phyloP scores from a whole-genome alignment of 1,140 invertebrate species.

The Chironomus striatipennis region DNA sequence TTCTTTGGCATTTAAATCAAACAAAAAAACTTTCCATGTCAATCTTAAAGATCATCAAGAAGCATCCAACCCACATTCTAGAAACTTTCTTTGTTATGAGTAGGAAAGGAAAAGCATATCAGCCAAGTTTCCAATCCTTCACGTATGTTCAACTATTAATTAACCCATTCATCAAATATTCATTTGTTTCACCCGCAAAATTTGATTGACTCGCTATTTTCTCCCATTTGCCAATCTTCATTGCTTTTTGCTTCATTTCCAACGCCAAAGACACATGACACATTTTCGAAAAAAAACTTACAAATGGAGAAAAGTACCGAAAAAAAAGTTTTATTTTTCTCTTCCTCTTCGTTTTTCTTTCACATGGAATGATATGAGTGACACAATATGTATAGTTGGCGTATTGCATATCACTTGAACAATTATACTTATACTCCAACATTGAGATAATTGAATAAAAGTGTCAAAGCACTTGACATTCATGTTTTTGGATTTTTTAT shows the following conservation, averaged over 20 bases:
- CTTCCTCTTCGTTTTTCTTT: background rate
- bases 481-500: slow-evolving; percentile 2
- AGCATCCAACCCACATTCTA: no score
- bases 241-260: background rate
- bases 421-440: background rate
- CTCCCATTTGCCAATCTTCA: background rate
- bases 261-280: background rate
- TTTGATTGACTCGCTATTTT: slow-evolving; percentile 18
- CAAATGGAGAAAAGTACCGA: background rate
- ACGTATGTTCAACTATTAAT: slow-evolving; percentile 5
- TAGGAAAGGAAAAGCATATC: no score
- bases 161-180: slow-evolving; percentile 16
- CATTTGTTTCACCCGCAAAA: slow-evolving; percentile 4
- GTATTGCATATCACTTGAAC: slow-evolving; percentile 12
- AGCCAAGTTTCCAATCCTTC: no score
- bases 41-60: no score
- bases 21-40: no score
- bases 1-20: no score
- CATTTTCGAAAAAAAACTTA: background rate
- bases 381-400: slow-evolving; percentile 5
- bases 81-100: no score
- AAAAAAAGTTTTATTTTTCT: background rate
- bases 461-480: slow-evolving; percentile 22
- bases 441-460: slow-evolving; percentile 23
- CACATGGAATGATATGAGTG: background rate